Conservation (phyloP, 1,140 invertebrate species). For the Lerema accius region DNA sequence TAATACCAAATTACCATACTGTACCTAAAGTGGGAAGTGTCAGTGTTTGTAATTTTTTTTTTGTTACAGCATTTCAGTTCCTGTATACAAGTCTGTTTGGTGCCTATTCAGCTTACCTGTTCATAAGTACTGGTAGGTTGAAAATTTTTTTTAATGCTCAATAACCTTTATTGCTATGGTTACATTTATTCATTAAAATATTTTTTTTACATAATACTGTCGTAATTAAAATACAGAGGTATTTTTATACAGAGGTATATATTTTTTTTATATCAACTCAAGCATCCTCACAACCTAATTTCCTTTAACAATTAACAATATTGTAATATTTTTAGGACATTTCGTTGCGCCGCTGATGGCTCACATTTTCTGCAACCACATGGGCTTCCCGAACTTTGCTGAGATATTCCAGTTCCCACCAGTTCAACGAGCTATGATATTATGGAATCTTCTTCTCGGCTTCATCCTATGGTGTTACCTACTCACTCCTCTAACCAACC, state of each 20-base stretch:
- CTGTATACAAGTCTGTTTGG: conserved; percentile 96
- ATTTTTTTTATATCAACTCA: too few species aligned
- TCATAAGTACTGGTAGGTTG: conserved; percentile 86
- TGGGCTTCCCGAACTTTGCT: conserved; percentile 95
- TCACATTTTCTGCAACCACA: conserved; percentile 97
- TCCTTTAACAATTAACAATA: not conserved
- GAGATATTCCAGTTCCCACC: conserved; percentile 89
- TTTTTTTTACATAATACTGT: too few species aligned
- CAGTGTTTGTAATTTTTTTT: conserved; percentile 25
- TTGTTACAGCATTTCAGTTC: conserved; percentile 92
- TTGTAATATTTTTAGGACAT: conserved; percentile 86
- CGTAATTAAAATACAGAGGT: too few species aligned
- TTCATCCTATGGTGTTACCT: conserved; percentile 90
- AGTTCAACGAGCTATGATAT: conserved; percentile 85
- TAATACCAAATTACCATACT: too few species aligned
- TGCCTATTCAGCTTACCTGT: conserved; percentile 95
- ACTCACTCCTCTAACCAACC: conserved; percentile 90
- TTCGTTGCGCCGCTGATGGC: conserved; percentile 93
- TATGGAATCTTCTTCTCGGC: conserved; percentile 89
- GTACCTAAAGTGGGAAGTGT: too few species aligned
- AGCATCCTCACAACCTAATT: too few species aligned
- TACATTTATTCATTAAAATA: too few species aligned
- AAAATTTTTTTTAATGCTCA: conserved; percentile 7
- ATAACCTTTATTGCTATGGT: too few species aligned
- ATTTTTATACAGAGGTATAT: too few species aligned